Evolutionary conservation across 2,888 invertebrate species (phyloP).

Genomic region (Lochmaea capreae): DNA sequence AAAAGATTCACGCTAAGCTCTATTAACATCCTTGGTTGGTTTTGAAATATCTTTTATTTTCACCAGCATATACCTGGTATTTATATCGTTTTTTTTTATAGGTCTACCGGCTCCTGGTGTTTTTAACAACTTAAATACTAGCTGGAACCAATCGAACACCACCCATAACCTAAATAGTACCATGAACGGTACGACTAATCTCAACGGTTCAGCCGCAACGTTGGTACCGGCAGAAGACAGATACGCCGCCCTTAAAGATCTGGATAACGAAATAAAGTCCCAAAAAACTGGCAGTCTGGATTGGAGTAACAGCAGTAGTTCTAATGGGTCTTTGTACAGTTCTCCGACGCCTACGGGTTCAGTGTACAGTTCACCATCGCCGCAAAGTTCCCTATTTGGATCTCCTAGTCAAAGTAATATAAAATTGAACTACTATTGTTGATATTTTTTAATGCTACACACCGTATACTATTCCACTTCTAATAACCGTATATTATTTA

Average conservation of each 20-base stretch:
- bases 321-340: conserved; percentile 63
- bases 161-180: conserved; percentile 27
- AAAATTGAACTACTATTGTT: neutral
- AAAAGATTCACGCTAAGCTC: neutral
- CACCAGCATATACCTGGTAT: neutral
- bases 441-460: too few relatives aligned
- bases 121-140: conserved; percentile 47
- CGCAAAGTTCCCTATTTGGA: conserved; percentile 63
- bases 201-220: conserved; percentile 26
- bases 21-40: neutral
- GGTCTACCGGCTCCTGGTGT: conserved; percentile 57
- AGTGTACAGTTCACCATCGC: conserved; percentile 63
- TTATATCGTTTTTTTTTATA: conserved; percentile 43
- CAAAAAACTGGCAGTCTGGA: conserved; percentile 60
- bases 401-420: conserved; percentile 64
- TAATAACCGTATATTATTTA: too few relatives aligned
- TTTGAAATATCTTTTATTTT: neutral
- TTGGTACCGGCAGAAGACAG: conserved; percentile 78
- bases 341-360: conserved; percentile 62
- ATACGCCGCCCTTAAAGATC: conserved; percentile 95
- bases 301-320: conserved; percentile 55
- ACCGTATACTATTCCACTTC: too few relatives aligned
- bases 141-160: conserved; percentile 41
- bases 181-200: conserved; percentile 34
- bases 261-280: conserved; percentile 81